A percentile compares a stretch with the other conserved stretches of the same genome.
phyloP scores from a whole-genome alignment of 1,140 invertebrate genomes.

The Heliconius congener region DNA sequence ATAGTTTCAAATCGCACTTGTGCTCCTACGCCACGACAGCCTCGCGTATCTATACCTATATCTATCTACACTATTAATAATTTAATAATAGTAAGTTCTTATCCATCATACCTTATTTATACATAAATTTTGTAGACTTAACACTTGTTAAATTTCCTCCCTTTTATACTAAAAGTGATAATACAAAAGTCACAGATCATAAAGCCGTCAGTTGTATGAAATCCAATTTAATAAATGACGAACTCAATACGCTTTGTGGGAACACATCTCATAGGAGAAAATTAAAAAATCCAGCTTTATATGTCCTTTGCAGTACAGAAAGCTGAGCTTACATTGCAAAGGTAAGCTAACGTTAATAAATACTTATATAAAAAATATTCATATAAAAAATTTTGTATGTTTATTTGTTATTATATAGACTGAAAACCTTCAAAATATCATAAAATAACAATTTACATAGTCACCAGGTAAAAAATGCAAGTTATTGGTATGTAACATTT shows the following conservation, averaged over 20 bases:
- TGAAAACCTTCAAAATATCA: no score
- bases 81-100: no score
- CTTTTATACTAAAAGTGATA: background rate
- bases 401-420: no score
- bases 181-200: background rate
- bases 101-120: no score
- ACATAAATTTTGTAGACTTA: background rate
- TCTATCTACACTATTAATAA: no score
- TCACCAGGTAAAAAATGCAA: no score
- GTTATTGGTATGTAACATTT: no score
- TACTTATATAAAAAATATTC: background rate
- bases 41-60: no score
- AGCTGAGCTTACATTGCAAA: background rate
- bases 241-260: conserved; percentile 6
- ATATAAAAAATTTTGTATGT: no score
- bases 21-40: no score
- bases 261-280: conserved; percentile 12
- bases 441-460: no score
- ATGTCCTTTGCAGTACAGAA: conserved; percentile 13
- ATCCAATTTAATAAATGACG: conserved; percentile 6
- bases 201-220: conserved; percentile 2
- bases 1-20: no score
- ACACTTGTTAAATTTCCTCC: background rate
- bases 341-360: background rate
- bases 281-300: conserved; percentile 14